Evolutionary conservation across 2,888 invertebrate species (phyloP).

Genomic region (Spilarctia lutea): DNA sequence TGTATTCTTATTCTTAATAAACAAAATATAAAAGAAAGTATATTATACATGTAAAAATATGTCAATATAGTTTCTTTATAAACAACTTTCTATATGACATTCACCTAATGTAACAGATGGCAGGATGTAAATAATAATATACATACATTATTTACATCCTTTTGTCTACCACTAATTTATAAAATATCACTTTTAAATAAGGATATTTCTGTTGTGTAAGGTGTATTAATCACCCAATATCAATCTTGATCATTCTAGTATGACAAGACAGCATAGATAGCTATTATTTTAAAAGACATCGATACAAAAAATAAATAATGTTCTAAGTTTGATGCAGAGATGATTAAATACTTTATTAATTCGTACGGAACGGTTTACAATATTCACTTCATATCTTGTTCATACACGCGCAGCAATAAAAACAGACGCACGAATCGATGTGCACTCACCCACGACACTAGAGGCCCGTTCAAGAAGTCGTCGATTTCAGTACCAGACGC

Average conservation of each 20-base stretch:
- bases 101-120: constrained; percentile 41
- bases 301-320: constrained; percentile 31
- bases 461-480: constrained; percentile 93
- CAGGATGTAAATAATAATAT: constrained; percentile 8
- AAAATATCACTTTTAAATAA: neutral
- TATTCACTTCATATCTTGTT: constrained; percentile 72
- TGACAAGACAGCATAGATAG: constrained; percentile 40
- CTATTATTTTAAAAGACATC: constrained; percentile 13
- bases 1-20: neutral
- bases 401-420: constrained; percentile 66
- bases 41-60: constrained; percentile 2
- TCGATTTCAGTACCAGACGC: constrained; percentile 92
- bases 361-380: constrained; percentile 68
- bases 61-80: constrained; percentile 5
- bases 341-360: constrained; percentile 48
- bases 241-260: constrained; percentile 51
- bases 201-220: constrained; percentile 9
- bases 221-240: constrained; percentile 35
- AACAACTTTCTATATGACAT: constrained; percentile 23
- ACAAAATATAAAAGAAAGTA: constrained; percentile 18
- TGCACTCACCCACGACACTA: constrained; percentile 94
- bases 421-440: constrained; percentile 73
- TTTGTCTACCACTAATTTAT: neutral
- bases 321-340: constrained; percentile 19
- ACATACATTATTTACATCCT: constrained; percentile 2